Evolutionary conservation across 2,888 invertebrate species (phyloP), one percentile per base, ranked within the genome.

Genomic region (Ophioninae sp.): DNA sequence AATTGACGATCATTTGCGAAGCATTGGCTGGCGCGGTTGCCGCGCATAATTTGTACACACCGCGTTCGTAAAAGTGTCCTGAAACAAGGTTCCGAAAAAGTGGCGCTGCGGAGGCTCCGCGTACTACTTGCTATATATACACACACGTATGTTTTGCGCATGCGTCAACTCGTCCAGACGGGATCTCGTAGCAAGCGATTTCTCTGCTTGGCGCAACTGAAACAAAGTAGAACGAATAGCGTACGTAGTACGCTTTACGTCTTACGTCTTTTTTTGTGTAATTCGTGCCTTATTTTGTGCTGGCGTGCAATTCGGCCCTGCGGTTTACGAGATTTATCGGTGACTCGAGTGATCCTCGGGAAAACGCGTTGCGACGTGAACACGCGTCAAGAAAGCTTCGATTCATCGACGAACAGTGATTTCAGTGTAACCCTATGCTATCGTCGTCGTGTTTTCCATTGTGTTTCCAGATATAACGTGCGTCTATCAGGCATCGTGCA

Each of bases 391-490:
- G 8, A n/a, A 71, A 56, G 71, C 56, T 10, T 71, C 56, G 51
- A 10, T 56, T 9, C 41, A 20, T 30, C 65, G 30, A 37, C 67
- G 13, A 58, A 41, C 23, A 76, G 41, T 67, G 41, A 30, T 41
- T 59, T 74, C 74, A 61, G 67, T 80, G 51, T 68, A 74, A 13
- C 30, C 20, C 67, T 59, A 67, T 59, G 37, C 64, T 30, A 20
- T 73, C 67, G 44, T 77, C 37, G 65, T 13, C 30, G 58, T 79
- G 59, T 13, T 73, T 44, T 67, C 79, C 56, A 74, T 73, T 72
- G 22, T 51, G 17, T 51, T 51, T 51, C 17, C 51, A 51, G 51
- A 51, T 51, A 51, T 10, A 51, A 51, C 51, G 51, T 30, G 13
- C 51, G 51, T 17, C 5, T 51, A 13, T 51, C 51, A 17, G 51